These are phyloP conservation scores for Archilochus colubris DNA, from an alignment of 2,113 vertebrate species.

Conservation along the genomic window DNA sequence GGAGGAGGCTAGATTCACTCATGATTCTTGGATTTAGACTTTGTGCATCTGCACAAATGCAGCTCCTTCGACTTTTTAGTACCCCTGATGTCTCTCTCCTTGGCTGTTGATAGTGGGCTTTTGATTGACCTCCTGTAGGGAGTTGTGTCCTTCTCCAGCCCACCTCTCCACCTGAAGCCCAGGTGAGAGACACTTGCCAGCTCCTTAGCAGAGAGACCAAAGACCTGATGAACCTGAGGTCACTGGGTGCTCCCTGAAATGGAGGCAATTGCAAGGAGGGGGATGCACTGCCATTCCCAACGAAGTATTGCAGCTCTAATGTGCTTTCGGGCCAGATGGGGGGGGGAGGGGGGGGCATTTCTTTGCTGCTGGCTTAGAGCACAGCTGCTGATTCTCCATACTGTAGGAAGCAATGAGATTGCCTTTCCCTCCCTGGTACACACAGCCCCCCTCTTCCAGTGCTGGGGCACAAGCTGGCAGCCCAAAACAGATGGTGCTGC, in stretches of 20 bases:
- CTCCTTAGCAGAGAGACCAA: not conserved
- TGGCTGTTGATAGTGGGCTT: not conserved
- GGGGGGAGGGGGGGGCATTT: not conserved
- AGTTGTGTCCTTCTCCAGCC: not conserved
- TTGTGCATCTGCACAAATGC: not conserved
- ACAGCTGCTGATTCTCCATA: not conserved
- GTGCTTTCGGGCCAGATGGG: not conserved
- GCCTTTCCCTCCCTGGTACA: not conserved
- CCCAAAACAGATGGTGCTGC: constrained; percentile 34
- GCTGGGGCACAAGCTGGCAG: not conserved
- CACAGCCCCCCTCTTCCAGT: fast-evolving
- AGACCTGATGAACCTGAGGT: not conserved
- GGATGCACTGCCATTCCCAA: not conserved
- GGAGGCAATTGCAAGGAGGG: not conserved
- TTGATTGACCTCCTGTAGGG: not conserved
- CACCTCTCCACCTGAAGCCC: not conserved
- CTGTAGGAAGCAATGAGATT: not conserved
- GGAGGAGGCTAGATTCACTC: not conserved
- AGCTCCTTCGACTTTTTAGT: not conserved
- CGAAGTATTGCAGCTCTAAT: not conserved
- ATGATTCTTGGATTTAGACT: not conserved
- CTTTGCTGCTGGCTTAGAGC: not conserved
- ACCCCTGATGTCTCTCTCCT: not conserved
- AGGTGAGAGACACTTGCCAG: not conserved
- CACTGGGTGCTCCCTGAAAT: not conserved